Conservation (phyloP, 2,797 vertebrate species). For the Lepus townsendii region DNA sequence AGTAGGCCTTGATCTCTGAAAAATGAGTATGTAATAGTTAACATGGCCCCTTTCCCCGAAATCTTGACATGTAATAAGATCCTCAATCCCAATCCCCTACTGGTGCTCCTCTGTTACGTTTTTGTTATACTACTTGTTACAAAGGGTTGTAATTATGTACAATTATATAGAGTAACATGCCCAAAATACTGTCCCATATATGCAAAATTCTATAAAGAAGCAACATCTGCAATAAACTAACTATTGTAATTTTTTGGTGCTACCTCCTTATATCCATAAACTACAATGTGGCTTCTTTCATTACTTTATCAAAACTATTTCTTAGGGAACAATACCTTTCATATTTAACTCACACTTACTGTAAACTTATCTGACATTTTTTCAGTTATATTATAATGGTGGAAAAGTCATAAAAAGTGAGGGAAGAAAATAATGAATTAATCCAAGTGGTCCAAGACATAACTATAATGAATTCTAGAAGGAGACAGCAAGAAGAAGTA, state of each 20-base stretch:
- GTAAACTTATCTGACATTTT: neutral
- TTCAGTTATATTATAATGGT: slow-evolving; percentile 17
- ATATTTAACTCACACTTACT: slow-evolving; percentile 48
- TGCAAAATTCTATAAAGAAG: slow-evolving; percentile 44
- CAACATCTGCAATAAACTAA: slow-evolving; percentile 35
- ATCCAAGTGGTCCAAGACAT: neutral
- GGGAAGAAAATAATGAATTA: neutral
- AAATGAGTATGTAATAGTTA: neutral
- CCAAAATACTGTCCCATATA: neutral
- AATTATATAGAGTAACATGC: neutral
- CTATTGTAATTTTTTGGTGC: neutral
- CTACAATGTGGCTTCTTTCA: neutral
- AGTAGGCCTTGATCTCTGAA: slow-evolving; percentile 27
- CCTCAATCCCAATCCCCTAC: neutral
- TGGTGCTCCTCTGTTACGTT: neutral
- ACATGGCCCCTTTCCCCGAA: neutral
- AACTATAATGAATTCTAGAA: neutral
- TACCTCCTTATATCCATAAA: neutral
- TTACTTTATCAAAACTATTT: slow-evolving; percentile 37
- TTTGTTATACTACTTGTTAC: neutral
- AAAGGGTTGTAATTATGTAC: neutral
- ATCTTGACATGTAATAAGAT: neutral
- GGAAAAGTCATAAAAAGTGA: slow-evolving; percentile 22
- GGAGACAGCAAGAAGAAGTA: neutral
- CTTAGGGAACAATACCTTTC: slow-evolving; percentile 23